Conservation (phyloP, 2,888 invertebrate species). For the Megastigmus dorsalis region DNA sequence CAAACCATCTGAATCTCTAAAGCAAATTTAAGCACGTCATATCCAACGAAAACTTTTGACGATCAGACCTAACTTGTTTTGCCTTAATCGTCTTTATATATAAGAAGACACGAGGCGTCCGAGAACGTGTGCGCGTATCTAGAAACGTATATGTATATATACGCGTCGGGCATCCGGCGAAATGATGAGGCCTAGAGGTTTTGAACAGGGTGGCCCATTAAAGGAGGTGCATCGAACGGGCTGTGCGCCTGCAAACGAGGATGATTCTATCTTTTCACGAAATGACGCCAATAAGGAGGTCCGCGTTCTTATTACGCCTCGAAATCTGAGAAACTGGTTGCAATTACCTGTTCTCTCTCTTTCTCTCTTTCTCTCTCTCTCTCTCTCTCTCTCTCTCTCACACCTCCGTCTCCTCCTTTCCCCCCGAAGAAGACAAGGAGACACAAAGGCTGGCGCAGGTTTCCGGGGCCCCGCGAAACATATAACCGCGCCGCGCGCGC, state of each 20-base stretch:
- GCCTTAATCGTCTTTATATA: too few relatives aligned
- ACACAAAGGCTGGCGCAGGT: constrained; percentile 44
- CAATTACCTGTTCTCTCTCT: constrained; percentile 47
- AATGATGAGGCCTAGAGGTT: too few relatives aligned
- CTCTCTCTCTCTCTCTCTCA: neutral
- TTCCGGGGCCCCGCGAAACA: constrained; percentile 26
- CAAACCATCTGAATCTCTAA: too few relatives aligned
- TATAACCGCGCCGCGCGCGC: neutral
- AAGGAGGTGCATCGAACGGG: constrained; percentile 13
- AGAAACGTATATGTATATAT: too few relatives aligned
- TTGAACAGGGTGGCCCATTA: constrained; percentile 52
- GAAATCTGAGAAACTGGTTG: constrained; percentile 56
- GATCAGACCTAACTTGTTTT: too few relatives aligned
- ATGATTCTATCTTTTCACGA: constrained; percentile 51
- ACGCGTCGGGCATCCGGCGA: too few relatives aligned
- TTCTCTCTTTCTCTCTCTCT: neutral
- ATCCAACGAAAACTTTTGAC: too few relatives aligned
- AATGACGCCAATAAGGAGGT: constrained; percentile 54
- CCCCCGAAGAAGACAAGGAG: neutral
- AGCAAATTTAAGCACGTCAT: too few relatives aligned
- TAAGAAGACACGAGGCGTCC: too few relatives aligned
- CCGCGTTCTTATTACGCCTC: constrained; percentile 55
- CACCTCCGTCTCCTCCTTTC: neutral
- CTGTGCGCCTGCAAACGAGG: constrained; percentile 30
- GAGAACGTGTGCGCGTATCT: too few relatives aligned